Evolutionary conservation across 35 echinoderm and acorn worm genomes (phyloP).

Genomic region (Eucidaris tribuloides): DNA sequence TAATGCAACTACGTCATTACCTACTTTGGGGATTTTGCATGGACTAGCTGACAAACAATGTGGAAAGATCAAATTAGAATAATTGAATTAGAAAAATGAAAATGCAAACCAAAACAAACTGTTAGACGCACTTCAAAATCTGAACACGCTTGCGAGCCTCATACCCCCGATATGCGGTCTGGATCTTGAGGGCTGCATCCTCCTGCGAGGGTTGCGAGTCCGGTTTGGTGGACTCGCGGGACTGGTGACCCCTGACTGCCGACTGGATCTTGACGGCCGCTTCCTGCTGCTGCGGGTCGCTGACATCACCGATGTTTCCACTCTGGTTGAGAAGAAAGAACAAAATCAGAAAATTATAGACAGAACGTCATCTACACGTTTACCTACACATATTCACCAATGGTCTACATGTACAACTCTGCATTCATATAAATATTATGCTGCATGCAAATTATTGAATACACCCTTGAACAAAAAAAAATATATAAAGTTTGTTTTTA

Average conservation of each 20-base stretch:
- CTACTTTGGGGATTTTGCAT: too few relatives aligned
- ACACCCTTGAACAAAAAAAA: too few relatives aligned
- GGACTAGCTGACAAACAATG: too few relatives aligned
- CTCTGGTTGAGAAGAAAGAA: slow-evolving; percentile 28
- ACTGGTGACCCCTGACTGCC: slow-evolving; percentile 83
- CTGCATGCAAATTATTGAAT: too few relatives aligned
- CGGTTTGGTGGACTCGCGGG: slow-evolving; percentile 18
- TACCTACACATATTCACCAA: too few relatives aligned
- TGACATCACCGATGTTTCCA: slow-evolving; percentile 90
- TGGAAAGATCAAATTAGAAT: neutral
- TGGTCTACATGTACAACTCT: neutral
- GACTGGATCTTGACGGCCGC: slow-evolving; percentile 89
- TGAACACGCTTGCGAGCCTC: slow-evolving; percentile 83
- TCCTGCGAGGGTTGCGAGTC: slow-evolving; percentile 20
- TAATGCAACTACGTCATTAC: too few relatives aligned
- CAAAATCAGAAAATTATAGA: neutral
- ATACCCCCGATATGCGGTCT: slow-evolving; percentile 77
- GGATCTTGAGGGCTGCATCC: slow-evolving; percentile 77
- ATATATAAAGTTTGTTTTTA: too few relatives aligned
- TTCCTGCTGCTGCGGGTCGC: slow-evolving; percentile 92
- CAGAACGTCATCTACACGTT: neutral
- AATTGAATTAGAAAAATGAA: neutral
- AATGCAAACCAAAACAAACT: neutral
- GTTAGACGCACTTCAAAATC: slow-evolving; percentile 85
- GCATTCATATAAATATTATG: too few relatives aligned